Evolutionary conservation across 1,140 invertebrate genomes (phyloP), one percentile per base, ranked within the genome.

Genomic region (Drosophila suzukii): DNA sequence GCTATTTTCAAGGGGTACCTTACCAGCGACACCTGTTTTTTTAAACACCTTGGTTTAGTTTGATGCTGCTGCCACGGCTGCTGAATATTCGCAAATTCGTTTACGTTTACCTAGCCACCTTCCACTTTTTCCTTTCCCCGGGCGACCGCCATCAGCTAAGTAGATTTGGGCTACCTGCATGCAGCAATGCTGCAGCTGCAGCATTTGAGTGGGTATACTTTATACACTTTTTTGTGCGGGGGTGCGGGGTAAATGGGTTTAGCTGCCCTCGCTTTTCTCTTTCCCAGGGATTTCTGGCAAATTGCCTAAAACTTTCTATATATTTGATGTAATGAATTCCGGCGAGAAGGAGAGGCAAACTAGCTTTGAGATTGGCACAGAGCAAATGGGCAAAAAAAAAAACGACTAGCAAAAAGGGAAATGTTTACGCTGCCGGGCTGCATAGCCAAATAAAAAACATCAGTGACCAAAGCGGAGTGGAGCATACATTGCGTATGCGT

Each of bases 281-380:
- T 27, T 47, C 12, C 61, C 49, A 43, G 32, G 65, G 34, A 70
- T 46, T 70, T 68, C 61, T 88, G 83, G 79, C 83, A 88, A 86
- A 86, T 86, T 88, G 83, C 83, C 83, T 89, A 86, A 85, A 86
- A 86, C 83, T 86, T 86, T 86, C 83, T 79, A 88, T 83, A 88
- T 86, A 86, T 86, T 86, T 86, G 82, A 72, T 89, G 83, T 88
- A 86, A 86, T 86, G 82, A 86, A 86, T 88, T 88, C 78, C 78
- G 41, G 66, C 12, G 66, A 30, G 66, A 34, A n/a, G 36, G 51
- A 30, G 12, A 67, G n/a, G 49, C 6, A 38, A 62, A 46, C 49
- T 62, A 68, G 78, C 81, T 76, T 80, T 85, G 58, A 47, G 74
- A 74, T 76, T 46, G 61, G 15, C 15, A 30, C 24, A 30, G 51